These are phyloP conservation scores for Leguminivora glycinivorella DNA, from an alignment of 1,140 invertebrate species.

Conservation along the genomic window DNA sequence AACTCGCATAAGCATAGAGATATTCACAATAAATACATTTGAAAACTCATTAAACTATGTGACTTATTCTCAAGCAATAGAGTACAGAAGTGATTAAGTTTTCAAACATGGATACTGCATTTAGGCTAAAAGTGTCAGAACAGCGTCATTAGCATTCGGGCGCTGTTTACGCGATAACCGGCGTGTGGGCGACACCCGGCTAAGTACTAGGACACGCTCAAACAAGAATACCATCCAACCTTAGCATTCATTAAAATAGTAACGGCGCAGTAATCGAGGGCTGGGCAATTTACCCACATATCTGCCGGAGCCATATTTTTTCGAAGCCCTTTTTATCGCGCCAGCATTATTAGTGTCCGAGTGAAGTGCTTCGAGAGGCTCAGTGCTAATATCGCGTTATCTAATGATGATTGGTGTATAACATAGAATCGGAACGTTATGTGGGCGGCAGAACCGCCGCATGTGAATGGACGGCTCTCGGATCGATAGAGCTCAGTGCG, in stretches of 20 bases:
- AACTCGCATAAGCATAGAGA: conserved; percentile 6
- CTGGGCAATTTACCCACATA: neutral
- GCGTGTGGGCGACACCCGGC: conserved; percentile 47
- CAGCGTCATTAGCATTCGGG: conserved; percentile 68
- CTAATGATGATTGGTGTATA: conserved; percentile 73
- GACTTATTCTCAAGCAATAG: neutral
- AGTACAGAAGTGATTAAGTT: neutral
- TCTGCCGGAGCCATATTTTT: conserved; percentile 14
- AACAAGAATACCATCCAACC: conserved; percentile 3
- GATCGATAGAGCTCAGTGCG: conserved; percentile 75
- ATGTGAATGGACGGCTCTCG: conserved; percentile 61
- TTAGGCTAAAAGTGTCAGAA: neutral
- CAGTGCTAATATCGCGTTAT: conserved; percentile 67
- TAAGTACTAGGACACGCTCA: neutral
- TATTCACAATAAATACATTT: neutral
- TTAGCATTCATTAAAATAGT: conserved; percentile 7
- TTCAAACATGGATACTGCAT: neutral
- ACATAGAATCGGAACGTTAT: conserved; percentile 59
- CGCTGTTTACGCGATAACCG: conserved; percentile 56
- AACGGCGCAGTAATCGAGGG: neutral
- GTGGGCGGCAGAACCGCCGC: conserved; percentile 65
- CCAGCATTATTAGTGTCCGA: conserved; percentile 41
- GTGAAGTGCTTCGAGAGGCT: conserved; percentile 51
- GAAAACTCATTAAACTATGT: neutral
- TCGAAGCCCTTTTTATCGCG: conserved; percentile 38